phyloP scores from a whole-genome alignment of 1,140 invertebrate species.

The Cylas formicarius region DNA sequence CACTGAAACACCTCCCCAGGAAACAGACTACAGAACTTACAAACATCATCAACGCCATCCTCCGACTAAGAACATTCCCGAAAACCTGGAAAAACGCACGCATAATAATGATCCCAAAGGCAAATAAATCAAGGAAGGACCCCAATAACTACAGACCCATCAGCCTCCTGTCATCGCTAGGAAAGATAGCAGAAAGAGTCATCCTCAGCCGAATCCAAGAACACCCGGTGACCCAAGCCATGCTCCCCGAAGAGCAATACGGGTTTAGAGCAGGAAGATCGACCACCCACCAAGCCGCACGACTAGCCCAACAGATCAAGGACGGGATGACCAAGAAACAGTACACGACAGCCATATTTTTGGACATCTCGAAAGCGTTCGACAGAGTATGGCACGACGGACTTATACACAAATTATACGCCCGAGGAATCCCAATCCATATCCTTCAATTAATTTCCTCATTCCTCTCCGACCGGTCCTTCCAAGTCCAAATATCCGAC shows the following conservation, averaged over 20 bases:
- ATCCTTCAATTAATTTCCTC: constrained; percentile 17
- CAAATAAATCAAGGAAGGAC: constrained; percentile 17
- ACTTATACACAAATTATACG: constrained; percentile 28
- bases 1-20: constrained; percentile 19
- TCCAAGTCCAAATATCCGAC: constrained; percentile 18
- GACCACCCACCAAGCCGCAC: constrained; percentile 36
- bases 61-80: constrained; percentile 23
- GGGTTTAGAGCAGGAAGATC: constrained; percentile 36
- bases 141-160: constrained; percentile 37
- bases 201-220: neutral
- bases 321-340: constrained; percentile 34
- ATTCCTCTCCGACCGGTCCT: constrained; percentile 24
- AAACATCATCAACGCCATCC: constrained; percentile 17
- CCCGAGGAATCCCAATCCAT: constrained; percentile 9
- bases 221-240: neutral
- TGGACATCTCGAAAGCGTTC: constrained; percentile 33
- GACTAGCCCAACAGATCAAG: constrained; percentile 34
- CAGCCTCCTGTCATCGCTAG: constrained; percentile 26
- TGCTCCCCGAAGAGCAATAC: constrained; percentile 29
- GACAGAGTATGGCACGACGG: constrained; percentile 33
- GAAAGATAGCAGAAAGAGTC: constrained; percentile 34
- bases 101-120: constrained; percentile 23
- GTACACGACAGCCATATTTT: constrained; percentile 21
- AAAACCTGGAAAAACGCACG: constrained; percentile 21
- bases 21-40: constrained; percentile 14